Conservation (phyloP, 2,888 invertebrate species). For the Alloscopus bannaensis region DNA sequence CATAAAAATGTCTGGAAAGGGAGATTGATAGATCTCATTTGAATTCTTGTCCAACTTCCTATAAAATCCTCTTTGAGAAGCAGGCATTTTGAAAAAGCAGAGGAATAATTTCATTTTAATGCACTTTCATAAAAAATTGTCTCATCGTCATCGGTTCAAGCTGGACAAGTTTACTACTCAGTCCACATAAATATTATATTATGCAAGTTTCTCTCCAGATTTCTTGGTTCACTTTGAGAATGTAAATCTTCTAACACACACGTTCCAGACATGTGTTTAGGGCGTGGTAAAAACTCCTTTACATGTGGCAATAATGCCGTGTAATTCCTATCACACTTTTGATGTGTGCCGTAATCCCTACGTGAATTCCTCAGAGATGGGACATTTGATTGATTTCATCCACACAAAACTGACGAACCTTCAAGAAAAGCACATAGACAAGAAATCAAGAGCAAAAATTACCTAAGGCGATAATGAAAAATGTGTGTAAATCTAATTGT, state of each 20-base stretch:
- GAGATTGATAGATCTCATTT: slow-evolving; percentile 23
- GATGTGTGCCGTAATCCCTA: background rate
- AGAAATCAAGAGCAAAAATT: slow-evolving; percentile 54
- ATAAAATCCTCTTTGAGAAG: slow-evolving; percentile 13
- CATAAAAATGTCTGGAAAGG: background rate
- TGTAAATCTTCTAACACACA: background rate
- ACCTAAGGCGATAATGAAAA: slow-evolving; percentile 50
- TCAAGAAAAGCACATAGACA: slow-evolving; percentile 29
- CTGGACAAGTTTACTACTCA: slow-evolving; percentile 56
- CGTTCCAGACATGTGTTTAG: too few species aligned
- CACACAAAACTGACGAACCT: too few species aligned
- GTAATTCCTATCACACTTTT: background rate
- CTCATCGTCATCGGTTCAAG: slow-evolving; percentile 29
- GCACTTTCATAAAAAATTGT: background rate
- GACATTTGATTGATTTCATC: too few species aligned
- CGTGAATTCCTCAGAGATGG: background rate
- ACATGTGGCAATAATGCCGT: background rate
- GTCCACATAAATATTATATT: too few species aligned
- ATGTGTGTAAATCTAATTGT: slow-evolving; percentile 6
- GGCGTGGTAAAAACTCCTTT: too few species aligned
- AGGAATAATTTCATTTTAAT: background rate
- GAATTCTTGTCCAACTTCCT: slow-evolving; percentile 41
- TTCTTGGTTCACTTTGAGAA: background rate
- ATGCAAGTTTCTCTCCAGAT: slow-evolving; percentile 1
- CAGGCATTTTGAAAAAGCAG: background rate